Evolutionary conservation across 2,888 invertebrate species (phyloP).

Genomic region (Herminia tarsipennalis): DNA sequence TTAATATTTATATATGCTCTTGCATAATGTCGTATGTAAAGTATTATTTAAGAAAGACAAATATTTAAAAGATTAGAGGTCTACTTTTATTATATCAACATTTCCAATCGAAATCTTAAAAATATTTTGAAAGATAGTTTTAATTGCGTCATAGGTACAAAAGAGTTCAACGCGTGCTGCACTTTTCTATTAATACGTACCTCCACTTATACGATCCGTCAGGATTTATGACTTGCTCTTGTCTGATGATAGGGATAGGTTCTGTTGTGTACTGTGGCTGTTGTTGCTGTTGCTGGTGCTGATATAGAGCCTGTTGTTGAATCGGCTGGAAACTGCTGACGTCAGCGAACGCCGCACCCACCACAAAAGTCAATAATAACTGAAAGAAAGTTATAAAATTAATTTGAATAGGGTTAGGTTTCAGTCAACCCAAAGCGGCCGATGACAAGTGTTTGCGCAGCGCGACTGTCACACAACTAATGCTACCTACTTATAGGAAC

Average conservation of each 20-base stretch:
- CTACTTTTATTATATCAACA: too few relatives aligned
- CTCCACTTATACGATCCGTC: slow-evolving; percentile 88
- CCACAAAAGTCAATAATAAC: slow-evolving; percentile 48
- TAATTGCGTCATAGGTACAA: neutral
- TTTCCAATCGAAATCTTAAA: too few relatives aligned
- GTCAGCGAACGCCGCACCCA: slow-evolving; percentile 60
- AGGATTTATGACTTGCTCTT: slow-evolving; percentile 88
- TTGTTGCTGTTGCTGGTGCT: slow-evolving; percentile 53
- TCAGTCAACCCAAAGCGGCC: too few relatives aligned
- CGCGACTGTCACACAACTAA: too few relatives aligned
- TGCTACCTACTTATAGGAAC: too few relatives aligned
- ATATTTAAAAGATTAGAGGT: too few relatives aligned
- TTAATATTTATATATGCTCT: too few relatives aligned
- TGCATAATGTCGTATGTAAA: too few relatives aligned
- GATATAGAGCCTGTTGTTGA: slow-evolving; percentile 55
- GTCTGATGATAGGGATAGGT: slow-evolving; percentile 88
- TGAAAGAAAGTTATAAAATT: slow-evolving; percentile 29
- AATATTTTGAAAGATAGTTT: too few relatives aligned
- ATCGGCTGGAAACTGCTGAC: slow-evolving; percentile 66
- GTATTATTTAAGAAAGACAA: too few relatives aligned
- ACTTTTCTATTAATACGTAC: slow-evolving; percentile 46
- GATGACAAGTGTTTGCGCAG: too few relatives aligned
- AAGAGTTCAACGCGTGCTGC: slow-evolving; percentile 1
- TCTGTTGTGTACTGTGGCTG: slow-evolving; percentile 79
- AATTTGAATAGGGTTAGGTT: too few relatives aligned